These are phyloP conservation scores for Cyclopterus lumpus DNA, from an alignment of 2,797 vertebrate genomes.

Conservation along the genomic window DNA sequence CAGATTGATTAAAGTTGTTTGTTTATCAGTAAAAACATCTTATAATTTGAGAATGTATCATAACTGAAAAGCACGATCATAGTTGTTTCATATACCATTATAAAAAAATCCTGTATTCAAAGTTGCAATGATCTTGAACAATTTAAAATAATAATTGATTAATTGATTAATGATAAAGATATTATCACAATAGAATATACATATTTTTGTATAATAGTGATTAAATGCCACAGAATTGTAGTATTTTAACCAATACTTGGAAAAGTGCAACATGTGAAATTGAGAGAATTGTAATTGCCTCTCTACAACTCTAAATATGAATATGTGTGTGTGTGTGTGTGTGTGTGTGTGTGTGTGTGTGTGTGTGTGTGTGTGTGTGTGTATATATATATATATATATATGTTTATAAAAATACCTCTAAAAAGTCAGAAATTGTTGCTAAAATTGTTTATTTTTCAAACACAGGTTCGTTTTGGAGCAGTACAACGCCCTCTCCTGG, in stretches of 20 bases:
- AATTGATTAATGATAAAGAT: not conserved
- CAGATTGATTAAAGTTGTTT: not conserved
- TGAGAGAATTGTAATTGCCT: not conserved
- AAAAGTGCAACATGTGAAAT: not conserved
- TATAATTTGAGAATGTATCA: not conserved
- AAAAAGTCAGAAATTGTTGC: not conserved
- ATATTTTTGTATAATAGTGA: not conserved
- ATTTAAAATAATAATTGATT: not conserved
- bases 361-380: too few relatives aligned
- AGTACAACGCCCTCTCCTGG: constrained; percentile 99
- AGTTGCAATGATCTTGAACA: not conserved
- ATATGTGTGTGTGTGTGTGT: too few relatives aligned
- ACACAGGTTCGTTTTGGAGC: constrained; percentile 96
- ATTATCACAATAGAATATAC: not conserved
- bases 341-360: too few relatives aligned
- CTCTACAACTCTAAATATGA: not conserved
- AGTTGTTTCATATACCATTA: not conserved
- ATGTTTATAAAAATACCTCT: too few relatives aligned
- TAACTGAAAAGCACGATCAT: not conserved
- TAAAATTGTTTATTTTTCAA: constrained; percentile 9
- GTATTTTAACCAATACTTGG: not conserved
- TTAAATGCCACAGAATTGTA: not conserved
- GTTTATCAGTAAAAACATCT: not conserved
- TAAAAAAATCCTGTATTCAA: not conserved
- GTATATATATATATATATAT: too few relatives aligned